Conservation (phyloP, 2,888 invertebrate genomes). For the Vesta saturnalis region DNA sequence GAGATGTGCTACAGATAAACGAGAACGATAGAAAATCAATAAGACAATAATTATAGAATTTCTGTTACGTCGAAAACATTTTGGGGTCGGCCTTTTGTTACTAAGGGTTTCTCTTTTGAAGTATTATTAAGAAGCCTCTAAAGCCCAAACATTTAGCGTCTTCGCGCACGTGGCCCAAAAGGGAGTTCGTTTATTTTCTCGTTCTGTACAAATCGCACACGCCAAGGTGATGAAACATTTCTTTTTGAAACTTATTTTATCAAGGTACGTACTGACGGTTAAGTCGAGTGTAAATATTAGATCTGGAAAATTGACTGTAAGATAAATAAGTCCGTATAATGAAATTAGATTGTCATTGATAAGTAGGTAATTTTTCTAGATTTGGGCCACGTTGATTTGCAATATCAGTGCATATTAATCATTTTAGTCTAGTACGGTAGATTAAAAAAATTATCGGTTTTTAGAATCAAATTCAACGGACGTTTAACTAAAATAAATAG, state of each 20-base stretch:
- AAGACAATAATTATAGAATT: constrained; percentile 53
- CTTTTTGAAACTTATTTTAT: too few relatives aligned
- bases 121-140: constrained; percentile 25
- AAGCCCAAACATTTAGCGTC: constrained; percentile 47
- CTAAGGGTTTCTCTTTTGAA: constrained; percentile 41
- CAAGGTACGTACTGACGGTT: constrained; percentile 18
- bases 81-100: constrained; percentile 44
- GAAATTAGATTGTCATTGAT: too few relatives aligned
- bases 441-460: constrained; percentile 26
- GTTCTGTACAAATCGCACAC: too few relatives aligned
- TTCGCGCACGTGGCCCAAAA: constrained; percentile 23
- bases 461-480: constrained; percentile 30
- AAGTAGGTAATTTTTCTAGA: constrained; percentile 7
- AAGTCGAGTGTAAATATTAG: constrained; percentile 20
- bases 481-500: neutral
- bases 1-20: constrained; percentile 52
- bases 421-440: constrained; percentile 23
- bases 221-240: too few relatives aligned
- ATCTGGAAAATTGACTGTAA: neutral
- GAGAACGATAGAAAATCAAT: constrained; percentile 53
- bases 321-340: too few relatives aligned
- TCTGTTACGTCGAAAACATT: constrained; percentile 49
- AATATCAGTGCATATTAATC: constrained; percentile 20
- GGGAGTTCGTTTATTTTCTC: neutral
- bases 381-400: constrained; percentile 18